These are phyloP conservation scores for Caerostris extrusa DNA, from an alignment of 1,140 invertebrate genomes.

Conservation along the genomic window DNA sequence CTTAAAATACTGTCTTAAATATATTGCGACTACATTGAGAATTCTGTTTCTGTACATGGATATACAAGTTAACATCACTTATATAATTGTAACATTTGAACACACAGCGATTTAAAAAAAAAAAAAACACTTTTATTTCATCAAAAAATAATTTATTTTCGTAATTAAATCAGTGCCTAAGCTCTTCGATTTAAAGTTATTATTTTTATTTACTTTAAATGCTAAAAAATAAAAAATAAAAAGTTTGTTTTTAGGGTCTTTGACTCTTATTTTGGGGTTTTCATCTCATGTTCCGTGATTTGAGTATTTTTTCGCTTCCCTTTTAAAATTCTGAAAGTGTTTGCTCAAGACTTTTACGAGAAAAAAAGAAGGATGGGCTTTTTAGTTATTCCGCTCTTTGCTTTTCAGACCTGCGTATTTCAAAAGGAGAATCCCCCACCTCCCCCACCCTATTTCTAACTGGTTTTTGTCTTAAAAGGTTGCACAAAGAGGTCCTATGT, in stretches of 20 bases:
- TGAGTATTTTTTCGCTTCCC: neutral
- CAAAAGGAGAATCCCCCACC: neutral
- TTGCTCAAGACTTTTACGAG: neutral
- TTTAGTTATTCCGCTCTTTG: neutral
- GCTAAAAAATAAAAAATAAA: neutral
- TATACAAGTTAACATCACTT: too few relatives aligned
- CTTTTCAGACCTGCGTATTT: neutral
- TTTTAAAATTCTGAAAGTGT: slow-evolving; percentile 41
- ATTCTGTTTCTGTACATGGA: too few relatives aligned
- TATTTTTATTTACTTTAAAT: too few relatives aligned
- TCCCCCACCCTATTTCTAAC: neutral
- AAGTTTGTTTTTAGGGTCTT: slow-evolving; percentile 27
- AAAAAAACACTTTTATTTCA: too few relatives aligned
- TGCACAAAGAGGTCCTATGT: neutral
- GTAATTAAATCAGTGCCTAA: too few relatives aligned
- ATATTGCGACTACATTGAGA: too few relatives aligned
- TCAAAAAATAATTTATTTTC: too few relatives aligned
- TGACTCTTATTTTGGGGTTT: neutral
- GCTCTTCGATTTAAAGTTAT: too few relatives aligned
- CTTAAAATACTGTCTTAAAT: too few relatives aligned
- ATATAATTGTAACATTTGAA: too few relatives aligned
- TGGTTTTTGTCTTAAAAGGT: slow-evolving; percentile 53
- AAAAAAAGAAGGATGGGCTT: neutral
- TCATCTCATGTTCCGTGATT: neutral
- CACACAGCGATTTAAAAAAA: too few relatives aligned